Base-by-base conservation (phyloP, 2,888 invertebrate species). In the Philereme vetulata region DNA sequence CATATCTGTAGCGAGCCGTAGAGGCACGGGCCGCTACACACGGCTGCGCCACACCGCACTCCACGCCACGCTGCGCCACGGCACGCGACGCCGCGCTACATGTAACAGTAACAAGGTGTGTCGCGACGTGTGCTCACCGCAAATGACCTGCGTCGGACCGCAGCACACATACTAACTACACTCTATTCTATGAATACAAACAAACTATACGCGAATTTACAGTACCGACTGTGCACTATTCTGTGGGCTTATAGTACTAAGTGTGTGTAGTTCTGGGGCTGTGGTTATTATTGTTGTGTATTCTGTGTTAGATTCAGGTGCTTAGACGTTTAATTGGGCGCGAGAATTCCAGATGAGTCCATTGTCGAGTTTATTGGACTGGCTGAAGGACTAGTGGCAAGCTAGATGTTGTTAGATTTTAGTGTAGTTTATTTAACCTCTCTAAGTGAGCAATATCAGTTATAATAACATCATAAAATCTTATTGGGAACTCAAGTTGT, bases 31-130 rank as follows among this genome's bases (percentile, higher is more conserved):
- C 54, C 65, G 69, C 67, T 55, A 44, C 60, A 51, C 60, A 47
- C 60, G 55, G 68, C 64, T 63, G 56, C 68, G 68, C 71, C 21
- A 56, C 58, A 58, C 52, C 48, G 38, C 43, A 42, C 62, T 59
- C 62, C 21, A 54, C 62, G 68, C 60, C 51, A 47, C 64, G 60
- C n/a, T n/a, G n/a, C n/a, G n/a, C 55, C 42, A 42, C 62, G 68
- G 66, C 51, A 58, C 66, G 66, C 61, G 54, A 67, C 75, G 78
- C 72, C 75, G 76, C 79, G 80, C 70, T 65, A 76, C 79, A 81
- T 78, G 72, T 74, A 70, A 71, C 67, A 64, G 77, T 77, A 83
- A 84, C 82, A 75, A 83, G 83, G 76, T 82, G 84, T 79, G 72
- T 68, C 80, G 75, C 71, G 59, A 67, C 60, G 21, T 21, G 21